Evolutionary conservation across 2,888 invertebrate genomes (phyloP), one percentile per base, ranked within the genome.

Genomic region (Lucinisca nassula): DNA sequence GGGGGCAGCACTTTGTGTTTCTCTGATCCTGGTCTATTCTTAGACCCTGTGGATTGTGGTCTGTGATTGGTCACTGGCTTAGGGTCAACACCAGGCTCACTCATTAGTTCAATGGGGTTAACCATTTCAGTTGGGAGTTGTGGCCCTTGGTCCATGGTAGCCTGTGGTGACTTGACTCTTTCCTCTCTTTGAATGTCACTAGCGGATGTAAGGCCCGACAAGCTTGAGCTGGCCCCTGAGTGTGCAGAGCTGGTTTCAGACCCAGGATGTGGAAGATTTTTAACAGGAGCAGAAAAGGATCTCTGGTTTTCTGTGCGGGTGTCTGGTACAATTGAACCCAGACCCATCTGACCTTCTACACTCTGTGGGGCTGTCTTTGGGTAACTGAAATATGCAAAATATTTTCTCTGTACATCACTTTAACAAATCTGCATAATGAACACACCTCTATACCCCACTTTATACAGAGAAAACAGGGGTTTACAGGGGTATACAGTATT

Each of bases 1-100:
- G 95, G 95, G 72, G 95, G 95, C 83, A 95, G 88, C 49, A 95
- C 92, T 87, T 90, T 88, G 87, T 94, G 95, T 86, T 93, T 92
- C 8, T 93, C 89, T 38, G 95, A 95, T 10, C 95, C 95, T 30
- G 95, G 95, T 77, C 95, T 89, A 79, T 84, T 87, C 67, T 83
- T 85, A 58, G 93, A 92, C 2, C 87, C 89, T 8, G 90, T 89
- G 14, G 94, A 92, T 14, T 89, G 87, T n/a, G 95, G 94, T 24
- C 92, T 78, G 14, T 92, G 84, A 10, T 82, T 89, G 14, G 81
- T 86, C n/a, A 89, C 87, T 32, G 94, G 92, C 17, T 92, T 84
- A 2, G 90, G 89, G 21, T 89, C 89, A 37, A 83, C 83, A 30
- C 87, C 88, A 12, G 88, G 83, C 45, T 93, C 94, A 77, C 93